phyloP scores from a whole-genome alignment of 2,888 invertebrate genomes.

The Oxystoma pomonae region DNA sequence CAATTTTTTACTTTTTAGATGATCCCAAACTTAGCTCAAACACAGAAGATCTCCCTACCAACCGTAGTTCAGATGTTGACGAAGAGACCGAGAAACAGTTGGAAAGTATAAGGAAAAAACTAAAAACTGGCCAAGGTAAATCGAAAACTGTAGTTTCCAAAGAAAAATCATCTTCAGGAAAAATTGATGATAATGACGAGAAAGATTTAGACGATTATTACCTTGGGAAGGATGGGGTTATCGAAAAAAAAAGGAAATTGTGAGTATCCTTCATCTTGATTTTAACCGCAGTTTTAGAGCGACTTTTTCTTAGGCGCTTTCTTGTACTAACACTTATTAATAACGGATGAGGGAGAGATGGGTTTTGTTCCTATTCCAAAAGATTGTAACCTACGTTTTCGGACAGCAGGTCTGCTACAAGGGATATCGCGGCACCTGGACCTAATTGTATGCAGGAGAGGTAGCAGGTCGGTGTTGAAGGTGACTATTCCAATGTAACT shows the following conservation, averaged over 20 bases:
- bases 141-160: constrained; percentile 22
- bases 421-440: too few relatives aligned
- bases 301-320: too few relatives aligned
- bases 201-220: constrained; percentile 50
- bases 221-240: constrained; percentile 59
- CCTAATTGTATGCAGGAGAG: too few relatives aligned
- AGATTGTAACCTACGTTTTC: too few relatives aligned
- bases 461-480: too few relatives aligned
- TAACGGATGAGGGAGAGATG: too few relatives aligned
- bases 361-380: too few relatives aligned
- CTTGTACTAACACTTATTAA: too few relatives aligned
- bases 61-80: constrained; percentile 36
- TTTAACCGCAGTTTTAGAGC: too few relatives aligned
- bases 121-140: constrained; percentile 43
- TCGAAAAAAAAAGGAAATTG: constrained; percentile 50
- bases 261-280: too few relatives aligned
- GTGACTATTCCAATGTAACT: too few relatives aligned
- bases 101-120: constrained; percentile 49
- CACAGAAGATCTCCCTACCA: constrained; percentile 46
- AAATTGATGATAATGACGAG: constrained; percentile 36
- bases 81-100: constrained; percentile 44
- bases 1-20: constrained; percentile 44
- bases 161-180: constrained; percentile 24
- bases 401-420: too few relatives aligned
- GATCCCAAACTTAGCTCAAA: constrained; percentile 86